These are phyloP conservation scores for Hydractinia echinata DNA, from an alignment of 30 jellyfish, hydroid and myxozoan species.

Conservation along the genomic window DNA sequence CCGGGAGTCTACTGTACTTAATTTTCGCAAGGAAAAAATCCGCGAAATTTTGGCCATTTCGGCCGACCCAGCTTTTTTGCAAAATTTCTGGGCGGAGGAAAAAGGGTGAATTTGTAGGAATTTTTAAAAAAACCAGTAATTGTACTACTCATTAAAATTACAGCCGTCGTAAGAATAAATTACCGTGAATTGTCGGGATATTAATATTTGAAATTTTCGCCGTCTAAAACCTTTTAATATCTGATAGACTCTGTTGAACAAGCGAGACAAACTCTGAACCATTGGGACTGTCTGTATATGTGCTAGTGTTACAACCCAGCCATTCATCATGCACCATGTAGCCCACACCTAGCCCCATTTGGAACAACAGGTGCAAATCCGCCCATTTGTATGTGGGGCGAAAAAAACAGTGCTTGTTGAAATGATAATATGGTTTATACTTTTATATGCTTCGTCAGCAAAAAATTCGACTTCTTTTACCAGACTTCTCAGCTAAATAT, in stretches of 20 bases:
- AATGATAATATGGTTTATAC: slow-evolving; percentile 68
- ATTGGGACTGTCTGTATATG: slow-evolving; percentile 95
- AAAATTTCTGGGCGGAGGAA: no score
- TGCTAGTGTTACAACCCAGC: slow-evolving; percentile 70
- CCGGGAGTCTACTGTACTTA: no score
- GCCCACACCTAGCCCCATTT: slow-evolving; percentile 89
- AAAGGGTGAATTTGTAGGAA: no score
- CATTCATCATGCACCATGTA: slow-evolving; percentile 63
- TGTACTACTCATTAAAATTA: no score
- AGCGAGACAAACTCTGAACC: slow-evolving; percentile 59
- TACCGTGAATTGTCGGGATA: neutral
- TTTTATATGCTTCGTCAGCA: slow-evolving; percentile 73
- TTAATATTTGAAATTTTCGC: slow-evolving; percentile 62
- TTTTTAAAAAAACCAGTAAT: no score
- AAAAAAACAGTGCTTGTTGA: slow-evolving; percentile 91
- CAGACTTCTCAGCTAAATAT: slow-evolving; percentile 49
- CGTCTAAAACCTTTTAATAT: slow-evolving; percentile 68
- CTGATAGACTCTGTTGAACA: slow-evolving; percentile 60
- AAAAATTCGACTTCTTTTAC: slow-evolving; percentile 62
- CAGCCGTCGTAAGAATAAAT: neutral
- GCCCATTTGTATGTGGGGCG: slow-evolving; percentile 67
- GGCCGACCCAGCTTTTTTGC: no score
- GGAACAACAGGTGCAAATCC: slow-evolving; percentile 98
- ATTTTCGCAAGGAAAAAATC: no score
- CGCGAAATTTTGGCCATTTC: no score